Conservation (phyloP, 2,888 invertebrate genomes). For the Dolichopus griseipennis region DNA sequence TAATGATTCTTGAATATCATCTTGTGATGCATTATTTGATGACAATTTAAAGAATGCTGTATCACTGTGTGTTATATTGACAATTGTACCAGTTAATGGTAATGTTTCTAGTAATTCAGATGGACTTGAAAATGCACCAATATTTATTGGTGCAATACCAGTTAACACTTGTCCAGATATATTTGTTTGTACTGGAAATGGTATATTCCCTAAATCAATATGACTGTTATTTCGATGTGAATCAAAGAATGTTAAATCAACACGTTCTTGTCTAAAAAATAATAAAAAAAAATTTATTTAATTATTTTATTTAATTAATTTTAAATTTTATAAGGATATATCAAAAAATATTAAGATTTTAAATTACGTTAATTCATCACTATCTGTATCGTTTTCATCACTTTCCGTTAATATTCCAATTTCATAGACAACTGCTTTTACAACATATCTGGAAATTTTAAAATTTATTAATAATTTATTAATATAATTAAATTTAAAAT, state of each 20-base stretch:
- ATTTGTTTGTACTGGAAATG: slow-evolving; percentile 49
- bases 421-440: slow-evolving; percentile 52
- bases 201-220: slow-evolving; percentile 48
- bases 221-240: slow-evolving; percentile 44
- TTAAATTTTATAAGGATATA: not conserved
- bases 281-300: not conserved
- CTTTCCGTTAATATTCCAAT: slow-evolving; percentile 52
- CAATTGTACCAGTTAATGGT: slow-evolving; percentile 41
- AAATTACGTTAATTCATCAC: slow-evolving; percentile 19
- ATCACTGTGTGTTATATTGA: slow-evolving; percentile 42
- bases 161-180: slow-evolving; percentile 48
- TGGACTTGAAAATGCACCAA: slow-evolving; percentile 42
- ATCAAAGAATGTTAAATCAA: slow-evolving; percentile 49
- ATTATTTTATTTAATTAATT: too few relatives aligned
- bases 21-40: slow-evolving; percentile 28
- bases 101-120: slow-evolving; percentile 36
- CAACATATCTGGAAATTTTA: slow-evolving; percentile 46
- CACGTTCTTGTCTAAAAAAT: slow-evolving; percentile 44
- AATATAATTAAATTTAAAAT: too few relatives aligned
- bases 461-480: too few relatives aligned
- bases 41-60: slow-evolving; percentile 40
- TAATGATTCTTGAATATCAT: not conserved
- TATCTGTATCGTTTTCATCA: slow-evolving; percentile 40
- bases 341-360: not conserved
- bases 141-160: slow-evolving; percentile 45